Conservation (phyloP, 2,113 vertebrate species). For the Paramormyrops kingsleyae region DNA sequence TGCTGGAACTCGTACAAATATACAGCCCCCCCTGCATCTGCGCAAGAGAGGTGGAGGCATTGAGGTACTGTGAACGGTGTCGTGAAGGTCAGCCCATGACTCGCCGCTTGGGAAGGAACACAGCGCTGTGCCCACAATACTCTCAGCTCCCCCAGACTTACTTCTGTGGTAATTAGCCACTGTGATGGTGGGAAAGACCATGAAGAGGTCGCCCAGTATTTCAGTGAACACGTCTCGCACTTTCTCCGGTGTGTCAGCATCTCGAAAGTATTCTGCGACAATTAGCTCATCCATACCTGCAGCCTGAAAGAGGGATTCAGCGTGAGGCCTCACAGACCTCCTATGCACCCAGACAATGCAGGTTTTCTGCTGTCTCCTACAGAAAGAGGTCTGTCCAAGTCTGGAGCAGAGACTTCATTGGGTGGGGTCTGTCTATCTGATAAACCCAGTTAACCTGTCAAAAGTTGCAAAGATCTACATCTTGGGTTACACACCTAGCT, state of each 20-base stretch:
- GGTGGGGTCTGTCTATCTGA: neutral
- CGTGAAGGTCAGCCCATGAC: neutral
- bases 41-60: neutral
- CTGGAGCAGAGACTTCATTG: neutral
- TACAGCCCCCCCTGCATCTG: slow-evolving; percentile 69
- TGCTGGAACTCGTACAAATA: slow-evolving; percentile 85
- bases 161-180: slow-evolving; percentile 62
- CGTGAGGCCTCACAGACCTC: neutral
- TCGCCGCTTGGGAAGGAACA: neutral
- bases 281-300: slow-evolving; percentile 40
- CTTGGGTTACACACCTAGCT: neutral
- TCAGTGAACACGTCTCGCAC: slow-evolving; percentile 61
- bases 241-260: slow-evolving; percentile 54
- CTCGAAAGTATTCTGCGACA: slow-evolving; percentile 59
- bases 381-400: neutral
- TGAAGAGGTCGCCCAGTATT: slow-evolving; percentile 57
- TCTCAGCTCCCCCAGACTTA: slow-evolving; percentile 36
- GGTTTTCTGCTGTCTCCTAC: neutral
- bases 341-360: neutral
- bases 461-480: neutral
- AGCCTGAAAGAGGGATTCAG: neutral
- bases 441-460: neutral
- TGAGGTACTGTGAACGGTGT: neutral
- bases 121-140: neutral
- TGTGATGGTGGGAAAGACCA: slow-evolving; percentile 62